phyloP scores from a whole-genome alignment of 2,888 invertebrate species.

The Zele albiditarsus region DNA sequence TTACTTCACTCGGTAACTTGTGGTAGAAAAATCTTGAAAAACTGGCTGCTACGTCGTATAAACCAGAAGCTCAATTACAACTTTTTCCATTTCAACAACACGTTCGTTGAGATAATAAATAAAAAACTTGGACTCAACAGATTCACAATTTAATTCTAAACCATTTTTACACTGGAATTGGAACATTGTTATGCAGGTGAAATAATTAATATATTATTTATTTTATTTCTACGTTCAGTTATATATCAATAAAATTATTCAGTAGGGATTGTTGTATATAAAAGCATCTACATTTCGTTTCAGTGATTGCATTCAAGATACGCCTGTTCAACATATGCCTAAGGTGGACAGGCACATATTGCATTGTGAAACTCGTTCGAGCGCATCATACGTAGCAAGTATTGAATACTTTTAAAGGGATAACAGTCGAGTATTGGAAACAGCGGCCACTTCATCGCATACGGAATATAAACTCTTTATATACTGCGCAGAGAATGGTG shows the following conservation, averaged over 20 bases:
- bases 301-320: neutral
- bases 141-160: no score
- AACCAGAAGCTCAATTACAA: neutral
- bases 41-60: neutral
- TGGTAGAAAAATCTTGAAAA: neutral
- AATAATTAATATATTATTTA: no score
- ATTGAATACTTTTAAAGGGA: slow-evolving; percentile 2
- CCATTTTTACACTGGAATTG: neutral
- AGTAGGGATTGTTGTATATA: neutral
- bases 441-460: neutral
- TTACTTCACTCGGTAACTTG: neutral
- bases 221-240: no score
- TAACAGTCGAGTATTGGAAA: neutral
- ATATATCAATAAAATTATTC: neutral
- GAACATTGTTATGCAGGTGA: neutral
- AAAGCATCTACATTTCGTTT: neutral
- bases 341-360: neutral
- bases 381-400: neutral
- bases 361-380: neutral
- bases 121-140: neutral
- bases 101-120: neutral
- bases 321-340: neutral
- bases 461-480: neutral
- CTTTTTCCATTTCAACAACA: neutral
- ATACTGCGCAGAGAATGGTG: neutral